phyloP scores from a whole-genome alignment of 2,113 vertebrate genomes.

The Gymnarchus niloticus region DNA sequence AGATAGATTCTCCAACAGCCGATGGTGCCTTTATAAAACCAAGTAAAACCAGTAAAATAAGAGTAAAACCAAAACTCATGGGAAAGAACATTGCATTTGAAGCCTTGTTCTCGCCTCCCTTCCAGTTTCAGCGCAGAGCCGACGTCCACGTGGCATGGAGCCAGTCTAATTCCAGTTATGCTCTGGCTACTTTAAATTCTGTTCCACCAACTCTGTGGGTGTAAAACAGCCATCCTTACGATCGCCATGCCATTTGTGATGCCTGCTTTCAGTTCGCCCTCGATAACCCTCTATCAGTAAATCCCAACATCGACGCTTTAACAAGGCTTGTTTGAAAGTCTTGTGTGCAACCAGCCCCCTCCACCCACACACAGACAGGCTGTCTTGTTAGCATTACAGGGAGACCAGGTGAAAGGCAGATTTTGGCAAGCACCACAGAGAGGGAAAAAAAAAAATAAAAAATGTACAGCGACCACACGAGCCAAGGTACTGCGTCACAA shows the following conservation, averaged over 20 bases:
- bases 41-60: too few species aligned
- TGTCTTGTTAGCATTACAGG: background rate
- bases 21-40: too few species aligned
- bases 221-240: background rate
- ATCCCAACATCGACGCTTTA: background rate
- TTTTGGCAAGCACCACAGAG: background rate
- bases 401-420: background rate
- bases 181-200: background rate
- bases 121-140: background rate
- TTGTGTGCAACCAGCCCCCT: background rate
- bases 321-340: background rate
- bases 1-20: too few species aligned
- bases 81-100: background rate
- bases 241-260: background rate
- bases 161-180: background rate
- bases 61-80: too few species aligned
- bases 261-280: background rate
- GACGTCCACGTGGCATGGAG: background rate
- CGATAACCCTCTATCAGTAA: background rate
- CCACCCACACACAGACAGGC: background rate
- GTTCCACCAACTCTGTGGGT: too few species aligned
- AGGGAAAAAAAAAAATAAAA: background rate
- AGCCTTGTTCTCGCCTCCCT: background rate
- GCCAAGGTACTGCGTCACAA: background rate
- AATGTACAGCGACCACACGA: background rate